Evolutionary conservation across 92 coral and sea anemone genomes (phyloP).

Genomic region (Epizoanthus fatuus): DNA sequence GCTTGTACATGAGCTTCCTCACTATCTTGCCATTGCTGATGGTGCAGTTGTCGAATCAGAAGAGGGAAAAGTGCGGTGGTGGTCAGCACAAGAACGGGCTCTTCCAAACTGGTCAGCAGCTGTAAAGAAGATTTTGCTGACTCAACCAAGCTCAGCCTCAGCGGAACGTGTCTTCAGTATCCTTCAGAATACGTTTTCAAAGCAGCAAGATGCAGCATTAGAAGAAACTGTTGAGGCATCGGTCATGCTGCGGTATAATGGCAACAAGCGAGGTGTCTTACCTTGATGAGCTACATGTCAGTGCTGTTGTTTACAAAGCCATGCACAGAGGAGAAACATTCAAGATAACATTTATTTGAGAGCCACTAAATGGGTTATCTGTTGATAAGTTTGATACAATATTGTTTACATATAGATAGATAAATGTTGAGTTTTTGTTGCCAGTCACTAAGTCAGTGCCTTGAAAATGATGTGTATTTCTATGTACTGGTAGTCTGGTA

Average conservation of each 20-base stretch:
- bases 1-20: conserved; percentile 50
- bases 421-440: conserved; percentile 2
- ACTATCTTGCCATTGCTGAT: conserved; percentile 49
- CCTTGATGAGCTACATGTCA: conserved; percentile 5
- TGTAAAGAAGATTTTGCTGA: conserved; percentile 33
- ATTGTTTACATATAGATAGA: conserved; percentile 25
- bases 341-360: conserved; percentile 32
- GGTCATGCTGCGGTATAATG: conserved; percentile 21
- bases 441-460: conserved; percentile 50
- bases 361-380: conserved; percentile 29
- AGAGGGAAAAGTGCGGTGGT: conserved; percentile 53
- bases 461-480: conserved; percentile 37
- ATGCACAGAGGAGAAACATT: conserved; percentile 41
- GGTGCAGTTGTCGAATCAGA: conserved; percentile 39
- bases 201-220: conserved; percentile 36
- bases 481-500: conserved; percentile 41
- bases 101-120: conserved; percentile 59
- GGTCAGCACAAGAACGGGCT: conserved; percentile 23
- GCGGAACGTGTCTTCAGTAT: conserved; percentile 23
- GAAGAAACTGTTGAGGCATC: conserved; percentile 36
- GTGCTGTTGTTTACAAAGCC: conserved; percentile 28
- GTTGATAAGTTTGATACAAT: conserved; percentile 27
- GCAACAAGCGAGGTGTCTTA: conserved; percentile 3
- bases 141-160: conserved; percentile 31
- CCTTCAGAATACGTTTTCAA: conserved; percentile 12